phyloP scores from a whole-genome alignment of 2,888 invertebrate species.

The Eilema sororculum region DNA sequence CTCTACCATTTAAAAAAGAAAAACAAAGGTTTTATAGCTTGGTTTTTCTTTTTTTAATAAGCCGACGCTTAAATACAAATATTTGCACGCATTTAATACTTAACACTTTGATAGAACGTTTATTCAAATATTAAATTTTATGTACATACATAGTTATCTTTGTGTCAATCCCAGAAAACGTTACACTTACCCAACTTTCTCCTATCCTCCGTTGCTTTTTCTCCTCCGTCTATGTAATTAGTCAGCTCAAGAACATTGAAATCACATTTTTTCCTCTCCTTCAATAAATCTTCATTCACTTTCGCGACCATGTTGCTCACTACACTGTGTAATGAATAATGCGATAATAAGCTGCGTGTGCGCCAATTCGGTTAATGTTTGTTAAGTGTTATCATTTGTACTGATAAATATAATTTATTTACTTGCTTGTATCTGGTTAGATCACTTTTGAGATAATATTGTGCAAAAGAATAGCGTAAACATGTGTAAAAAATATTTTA shows the following conservation, averaged over 20 bases:
- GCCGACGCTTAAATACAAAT: too few relatives aligned
- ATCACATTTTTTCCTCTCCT: constrained; percentile 90
- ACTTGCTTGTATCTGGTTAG: neutral
- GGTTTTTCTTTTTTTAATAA: too few relatives aligned
- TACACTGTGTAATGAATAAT: neutral
- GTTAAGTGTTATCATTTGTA: constrained; percentile 1
- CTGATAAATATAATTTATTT: constrained; percentile 10
- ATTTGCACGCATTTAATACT: too few relatives aligned
- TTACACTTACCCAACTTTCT: constrained; percentile 69
- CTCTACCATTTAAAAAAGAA: too few relatives aligned
- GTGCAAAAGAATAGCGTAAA: neutral
- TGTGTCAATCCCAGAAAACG: neutral
- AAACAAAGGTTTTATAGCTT: too few relatives aligned
- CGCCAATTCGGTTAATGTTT: neutral
- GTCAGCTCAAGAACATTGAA: constrained; percentile 92
- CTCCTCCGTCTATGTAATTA: constrained; percentile 91
- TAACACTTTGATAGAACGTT: neutral
- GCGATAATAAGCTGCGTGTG: constrained; percentile 6
- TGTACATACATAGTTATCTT: neutral
- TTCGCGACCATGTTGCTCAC: constrained; percentile 38
- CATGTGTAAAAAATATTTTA: neutral
- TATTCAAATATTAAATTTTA: too few relatives aligned
- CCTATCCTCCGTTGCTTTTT: constrained; percentile 89
- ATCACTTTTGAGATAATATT: neutral
- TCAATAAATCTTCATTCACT: constrained; percentile 89